These are phyloP conservation scores for Orchestes rusci DNA, from an alignment of 2,888 invertebrate genomes.

Conservation along the genomic window DNA sequence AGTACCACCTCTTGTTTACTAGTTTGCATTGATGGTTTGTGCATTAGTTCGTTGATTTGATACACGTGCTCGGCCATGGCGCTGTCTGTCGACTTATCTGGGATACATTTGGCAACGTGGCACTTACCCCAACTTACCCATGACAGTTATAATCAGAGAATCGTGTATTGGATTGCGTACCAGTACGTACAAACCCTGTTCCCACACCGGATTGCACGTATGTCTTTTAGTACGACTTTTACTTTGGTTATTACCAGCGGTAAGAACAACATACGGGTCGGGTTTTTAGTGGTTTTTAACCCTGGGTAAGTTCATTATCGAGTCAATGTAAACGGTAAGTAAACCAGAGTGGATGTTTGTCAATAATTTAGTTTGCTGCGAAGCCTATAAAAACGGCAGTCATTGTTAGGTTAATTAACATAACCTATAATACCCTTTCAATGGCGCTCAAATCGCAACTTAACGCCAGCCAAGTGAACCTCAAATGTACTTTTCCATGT, in stretches of 20 bases:
- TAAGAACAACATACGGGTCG: conserved; percentile 71
- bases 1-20: conserved; percentile 68
- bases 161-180: conserved; percentile 84
- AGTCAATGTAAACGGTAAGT: conserved; percentile 81
- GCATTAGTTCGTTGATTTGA: conserved; percentile 58
- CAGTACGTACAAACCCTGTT: conserved; percentile 86
- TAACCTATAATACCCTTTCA: conserved; percentile 51
- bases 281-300: conserved; percentile 62
- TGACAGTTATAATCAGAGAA: conserved; percentile 69
- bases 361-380: conserved; percentile 62
- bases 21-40: conserved; percentile 61
- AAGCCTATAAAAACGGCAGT: conserved; percentile 47
- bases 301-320: conserved; percentile 75
- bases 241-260: conserved; percentile 65
- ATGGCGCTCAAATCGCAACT: conserved; percentile 61
- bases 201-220: conserved; percentile 84
- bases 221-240: conserved; percentile 65
- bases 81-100: conserved; percentile 70
- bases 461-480: conserved; percentile 80
- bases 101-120: conserved; percentile 4
- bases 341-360: conserved; percentile 66
- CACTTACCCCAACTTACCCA: conserved; percentile 9
- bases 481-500: conserved; percentile 83
- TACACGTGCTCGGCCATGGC: conserved; percentile 64
- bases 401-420: background rate